Evolutionary conservation across 2,888 invertebrate species (phyloP), one percentile per base, ranked within the genome.

Genomic region (Lagria hirta): DNA sequence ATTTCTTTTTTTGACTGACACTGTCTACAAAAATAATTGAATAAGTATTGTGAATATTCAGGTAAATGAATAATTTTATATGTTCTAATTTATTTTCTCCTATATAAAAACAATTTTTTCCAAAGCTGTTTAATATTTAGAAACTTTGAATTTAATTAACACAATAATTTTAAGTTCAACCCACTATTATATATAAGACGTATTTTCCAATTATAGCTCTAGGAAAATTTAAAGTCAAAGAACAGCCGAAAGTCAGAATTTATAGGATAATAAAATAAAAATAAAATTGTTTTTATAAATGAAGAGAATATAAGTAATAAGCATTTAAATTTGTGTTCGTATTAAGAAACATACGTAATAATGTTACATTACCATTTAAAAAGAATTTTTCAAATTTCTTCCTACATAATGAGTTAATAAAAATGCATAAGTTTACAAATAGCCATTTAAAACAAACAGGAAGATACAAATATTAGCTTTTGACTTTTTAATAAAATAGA

Each of bases 381-480:
- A 45, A 28, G 34, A 30, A 29, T 18, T 38, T 29, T 45, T 17
- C 24, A 10, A 21, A 22, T 23, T 28, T 26, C 28, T 20, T 28
- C 8, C 12, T 21, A 6, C 23, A 30, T 62, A 64, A 64, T 64
- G 61, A 62, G 64, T 57, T 56, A 61, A 62, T 64, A 62, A 64
- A 64, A 62, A 64, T 64, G 61, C 60, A 57, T 57, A 57, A 55
- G 57, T 59, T 57, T 50, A 50, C 48, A 43, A 30, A 34, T 28
- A 36, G 40, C 49, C 55, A 51, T 53, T 58, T 58, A 58, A 56
- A 56, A 55, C 54, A 62, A 64, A 62, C 61, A 63, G 63, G 62
- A 63, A 63, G 63, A 62, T 62, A 62, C 61, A 59, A 61, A 62
- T 61, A 61, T 61, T 58, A 58, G 58, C 53, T 60, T 55, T 55